Percentiles rank a stretch among this genome's conserved stretches.
Evolutionary conservation across 1,140 invertebrate species (phyloP).

Genomic region (Phortica variegata): DNA sequence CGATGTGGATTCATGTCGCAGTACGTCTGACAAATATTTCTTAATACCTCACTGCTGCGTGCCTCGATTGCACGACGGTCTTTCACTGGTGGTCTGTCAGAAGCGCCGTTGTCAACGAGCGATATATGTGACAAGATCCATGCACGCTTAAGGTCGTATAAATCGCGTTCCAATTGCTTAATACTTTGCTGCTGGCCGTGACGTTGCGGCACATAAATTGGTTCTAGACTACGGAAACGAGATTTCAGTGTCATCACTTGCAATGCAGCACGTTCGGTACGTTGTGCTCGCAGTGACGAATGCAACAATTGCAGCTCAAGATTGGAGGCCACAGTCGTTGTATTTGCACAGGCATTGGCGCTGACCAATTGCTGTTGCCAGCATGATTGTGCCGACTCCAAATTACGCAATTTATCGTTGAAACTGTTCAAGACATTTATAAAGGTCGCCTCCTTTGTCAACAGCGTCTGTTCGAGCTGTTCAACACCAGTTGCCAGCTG

Average conservation of each 20-base stretch:
- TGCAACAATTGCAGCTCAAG: slow-evolving; percentile 35
- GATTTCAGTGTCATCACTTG: slow-evolving; percentile 23
- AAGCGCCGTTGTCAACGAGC: too few relatives aligned
- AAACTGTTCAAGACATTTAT: slow-evolving; percentile 26
- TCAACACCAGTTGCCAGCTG: slow-evolving; percentile 36
- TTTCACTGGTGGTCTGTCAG: slow-evolving; percentile 4
- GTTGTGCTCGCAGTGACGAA: slow-evolving; percentile 36
- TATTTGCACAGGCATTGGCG: slow-evolving; percentile 30
- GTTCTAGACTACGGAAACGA: slow-evolving; percentile 31
- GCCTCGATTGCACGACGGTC: slow-evolving; percentile 25
- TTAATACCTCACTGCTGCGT: slow-evolving; percentile 31
- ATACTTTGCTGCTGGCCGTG: slow-evolving; percentile 3
- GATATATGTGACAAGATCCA: slow-evolving; percentile 36
- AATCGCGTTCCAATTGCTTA: slow-evolving; percentile 23
- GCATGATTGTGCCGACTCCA: slow-evolving; percentile 31
- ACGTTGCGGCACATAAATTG: slow-evolving; percentile 36
- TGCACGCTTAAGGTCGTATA: slow-evolving; percentile 29
- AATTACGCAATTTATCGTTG: slow-evolving; percentile 21
- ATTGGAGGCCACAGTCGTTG: slow-evolving; percentile 28
- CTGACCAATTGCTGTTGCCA: slow-evolving; percentile 33
- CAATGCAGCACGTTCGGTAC: slow-evolving; percentile 23
- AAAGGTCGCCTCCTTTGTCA: slow-evolving; percentile 31
- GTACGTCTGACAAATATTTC: slow-evolving; percentile 49
- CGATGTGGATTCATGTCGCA: slow-evolving; percentile 42
- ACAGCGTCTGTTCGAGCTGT: slow-evolving; percentile 30